phyloP scores from a whole-genome alignment of 2,888 invertebrate genomes.

The Nomada ferruginata region DNA sequence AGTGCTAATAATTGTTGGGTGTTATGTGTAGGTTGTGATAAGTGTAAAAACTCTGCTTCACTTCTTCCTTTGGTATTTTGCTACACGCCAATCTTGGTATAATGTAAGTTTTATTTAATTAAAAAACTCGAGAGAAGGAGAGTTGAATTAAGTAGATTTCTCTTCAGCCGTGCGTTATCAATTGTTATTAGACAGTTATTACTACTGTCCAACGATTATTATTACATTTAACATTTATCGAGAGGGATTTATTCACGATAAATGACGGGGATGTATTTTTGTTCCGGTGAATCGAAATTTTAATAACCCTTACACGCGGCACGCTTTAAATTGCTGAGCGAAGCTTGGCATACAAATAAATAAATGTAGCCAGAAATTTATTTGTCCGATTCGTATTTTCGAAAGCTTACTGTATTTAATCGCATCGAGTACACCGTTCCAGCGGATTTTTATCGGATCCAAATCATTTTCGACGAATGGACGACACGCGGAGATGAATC shows the following conservation, averaged over 20 bases:
- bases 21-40: no score
- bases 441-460: conserved; percentile 74
- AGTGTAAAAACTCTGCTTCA: no score
- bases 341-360: conserved; percentile 27
- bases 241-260: neutral
- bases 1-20: no score
- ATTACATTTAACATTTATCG: neutral
- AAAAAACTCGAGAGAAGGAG: no score
- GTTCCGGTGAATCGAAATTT: conserved; percentile 52
- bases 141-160: no score
- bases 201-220: no score
- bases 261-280: conserved; percentile 14
- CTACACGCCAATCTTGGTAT: no score
- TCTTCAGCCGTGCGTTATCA: neutral
- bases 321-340: conserved; percentile 32
- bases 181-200: neutral
- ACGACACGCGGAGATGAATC: conserved; percentile 53
- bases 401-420: conserved; percentile 64
- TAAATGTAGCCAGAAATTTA: conserved; percentile 32
- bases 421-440: conserved; percentile 70
- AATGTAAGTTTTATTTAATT: no score
- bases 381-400: conserved; percentile 69
- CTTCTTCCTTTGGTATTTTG: no score
- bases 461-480: conserved; percentile 66
- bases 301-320: conserved; percentile 31